phyloP scores from a whole-genome alignment of 2,888 invertebrate species.

The Mantis religiosa region DNA sequence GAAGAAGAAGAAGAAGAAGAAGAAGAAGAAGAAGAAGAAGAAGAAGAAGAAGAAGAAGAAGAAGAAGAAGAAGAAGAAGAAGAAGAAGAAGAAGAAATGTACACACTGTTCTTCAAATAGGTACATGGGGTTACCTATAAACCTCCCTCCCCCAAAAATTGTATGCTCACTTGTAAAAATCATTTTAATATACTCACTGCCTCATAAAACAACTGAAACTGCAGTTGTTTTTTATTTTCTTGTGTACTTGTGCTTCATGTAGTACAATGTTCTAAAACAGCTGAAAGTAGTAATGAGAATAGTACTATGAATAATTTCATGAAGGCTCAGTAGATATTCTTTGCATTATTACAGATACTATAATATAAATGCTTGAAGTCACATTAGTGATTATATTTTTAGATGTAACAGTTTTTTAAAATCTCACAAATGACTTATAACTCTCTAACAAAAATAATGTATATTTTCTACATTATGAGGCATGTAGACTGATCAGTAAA shows the following conservation, averaged over 20 bases:
- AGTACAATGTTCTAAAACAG: not conserved
- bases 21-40: no score
- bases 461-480: not conserved
- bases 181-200: no score
- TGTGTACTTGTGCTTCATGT: not conserved
- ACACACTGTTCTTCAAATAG: no score
- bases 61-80: no score
- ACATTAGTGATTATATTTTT: not conserved
- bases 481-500: not conserved
- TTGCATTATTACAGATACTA: not conserved
- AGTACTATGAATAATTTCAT: not conserved
- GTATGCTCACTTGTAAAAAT: no score
- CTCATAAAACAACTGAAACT: no score
- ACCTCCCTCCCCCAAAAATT: no score
- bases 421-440: not conserved
- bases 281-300: not conserved
- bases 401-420: not conserved
- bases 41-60: no score
- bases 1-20: no score
- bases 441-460: not conserved
- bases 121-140: no score
- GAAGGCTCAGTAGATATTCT: not conserved
- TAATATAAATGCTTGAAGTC: not conserved
- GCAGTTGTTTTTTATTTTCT: no score
- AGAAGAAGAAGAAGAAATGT: no score